Percentiles rank a stretch among this genome's conserved stretches.
These are phyloP conservation scores for Silurus asotus DNA, from an alignment of 2,113 vertebrate species.

Conservation along the genomic window DNA sequence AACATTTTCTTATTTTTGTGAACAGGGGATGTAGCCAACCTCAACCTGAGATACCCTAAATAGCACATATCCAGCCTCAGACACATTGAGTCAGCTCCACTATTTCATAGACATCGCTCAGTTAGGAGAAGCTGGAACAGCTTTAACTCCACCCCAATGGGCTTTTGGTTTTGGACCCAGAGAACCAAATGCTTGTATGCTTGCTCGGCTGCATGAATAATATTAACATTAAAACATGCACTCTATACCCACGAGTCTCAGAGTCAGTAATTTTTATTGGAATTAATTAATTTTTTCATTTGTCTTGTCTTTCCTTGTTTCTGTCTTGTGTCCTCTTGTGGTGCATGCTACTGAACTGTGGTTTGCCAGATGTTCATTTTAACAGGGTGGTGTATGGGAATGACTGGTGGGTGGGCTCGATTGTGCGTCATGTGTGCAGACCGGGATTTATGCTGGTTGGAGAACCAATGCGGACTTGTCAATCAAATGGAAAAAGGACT, in stretches of 20 bases:
- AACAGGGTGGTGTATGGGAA: constrained; percentile 72
- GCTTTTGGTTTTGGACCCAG: not conserved
- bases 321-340: not conserved
- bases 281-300: not conserved
- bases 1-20: not conserved
- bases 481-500: constrained; percentile 75
- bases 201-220: not conserved
- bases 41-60: not conserved
- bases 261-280: not conserved
- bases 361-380: constrained; percentile 75
- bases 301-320: not conserved
- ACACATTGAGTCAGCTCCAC: not conserved
- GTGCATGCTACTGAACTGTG: constrained; percentile 76
- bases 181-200: not conserved
- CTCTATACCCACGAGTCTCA: not conserved
- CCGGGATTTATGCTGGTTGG: constrained; percentile 79
- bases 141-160: not conserved
- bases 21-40: not conserved
- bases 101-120: not conserved
- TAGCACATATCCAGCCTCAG: not conserved
- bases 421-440: constrained; percentile 78
- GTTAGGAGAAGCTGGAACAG: not conserved
- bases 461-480: constrained; percentile 72
- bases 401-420: constrained; percentile 84
- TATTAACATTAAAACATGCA: not conserved